phyloP scores from a whole-genome alignment of 2,888 invertebrate species.

The Notodonta dromedarius region DNA sequence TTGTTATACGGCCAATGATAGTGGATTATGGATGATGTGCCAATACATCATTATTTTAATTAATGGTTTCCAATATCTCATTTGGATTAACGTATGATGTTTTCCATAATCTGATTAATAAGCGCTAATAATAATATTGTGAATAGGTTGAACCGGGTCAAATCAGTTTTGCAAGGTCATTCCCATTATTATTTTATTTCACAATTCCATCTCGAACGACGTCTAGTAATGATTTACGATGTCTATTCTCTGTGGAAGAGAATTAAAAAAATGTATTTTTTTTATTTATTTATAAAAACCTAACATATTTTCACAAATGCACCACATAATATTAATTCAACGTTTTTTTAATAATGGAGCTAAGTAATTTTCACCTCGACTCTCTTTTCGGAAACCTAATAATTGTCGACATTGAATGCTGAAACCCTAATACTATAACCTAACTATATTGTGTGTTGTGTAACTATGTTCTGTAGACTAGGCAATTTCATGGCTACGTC shows the following conservation, averaged over 20 bases:
- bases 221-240: background rate
- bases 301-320: no score
- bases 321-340: background rate
- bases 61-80: background rate
- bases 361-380: no score
- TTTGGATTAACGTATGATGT: background rate
- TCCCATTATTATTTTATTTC: background rate
- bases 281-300: no score
- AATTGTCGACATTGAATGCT: background rate
- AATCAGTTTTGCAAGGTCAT: background rate
- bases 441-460: background rate
- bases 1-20: constrained; percentile 18
- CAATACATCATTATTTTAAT: constrained; percentile 3
- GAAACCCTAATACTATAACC: background rate
- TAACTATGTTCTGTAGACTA: background rate
- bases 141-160: background rate
- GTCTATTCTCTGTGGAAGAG: background rate
- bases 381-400: no score
- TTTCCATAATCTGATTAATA: background rate
- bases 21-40: constrained; percentile 12
- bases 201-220: background rate
- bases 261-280: no score
- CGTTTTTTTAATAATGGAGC: no score
- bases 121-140: background rate
- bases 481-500: constrained; percentile 6